Evolutionary conservation across 2,797 vertebrate genomes (phyloP), one percentile per base, ranked within the genome.

Genomic region (Lagocephalus sceleratus): DNA sequence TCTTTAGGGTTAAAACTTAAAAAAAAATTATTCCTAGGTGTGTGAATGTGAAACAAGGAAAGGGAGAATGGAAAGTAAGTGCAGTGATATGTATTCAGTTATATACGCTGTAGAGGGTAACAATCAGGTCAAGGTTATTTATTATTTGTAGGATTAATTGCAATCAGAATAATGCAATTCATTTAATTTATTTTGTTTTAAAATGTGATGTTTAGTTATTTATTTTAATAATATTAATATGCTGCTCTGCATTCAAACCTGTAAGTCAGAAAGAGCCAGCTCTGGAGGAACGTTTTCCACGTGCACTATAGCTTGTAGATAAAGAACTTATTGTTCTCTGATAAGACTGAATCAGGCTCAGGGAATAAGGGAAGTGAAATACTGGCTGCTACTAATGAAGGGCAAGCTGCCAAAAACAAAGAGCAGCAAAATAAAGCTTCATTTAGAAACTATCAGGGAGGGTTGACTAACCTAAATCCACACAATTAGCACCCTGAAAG

Each of bases 381-480:
- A 51, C 66, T 71, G 58, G 63, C 75, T 86, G 83, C 73, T 79
- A 66, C 66, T 78, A 77, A 84, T 71, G 56, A 78, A 80, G 68
- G 75, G 81, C 60, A 69, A 64, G 55, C 73, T 87, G 79, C 83
- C 85, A 87, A 87, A 87, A 85, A 76, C 46, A 47, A 81, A 73
- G 69, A 80, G 64, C 81, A 75, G 61, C 75, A 78, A 71, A 63
- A 76, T 85, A 87, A 79, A 71, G 80, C 75, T 77, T 80, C 56
- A 81, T 83, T 89, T 85, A 64, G 89, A 71, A 86, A 78, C 79
- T 80, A 88, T 87, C 78, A 83, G 70, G 70, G 74, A 83, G 64
- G 83, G 82, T 75, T 79, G 73, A 84, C 83, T 82, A 78, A 86
- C 82, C 63, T 73, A 85, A 87, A 88, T 88, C 73, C 66, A 85